Base-by-base conservation (phyloP, 2,888 invertebrate species). In the Eupithecia dodoneata region DNA sequence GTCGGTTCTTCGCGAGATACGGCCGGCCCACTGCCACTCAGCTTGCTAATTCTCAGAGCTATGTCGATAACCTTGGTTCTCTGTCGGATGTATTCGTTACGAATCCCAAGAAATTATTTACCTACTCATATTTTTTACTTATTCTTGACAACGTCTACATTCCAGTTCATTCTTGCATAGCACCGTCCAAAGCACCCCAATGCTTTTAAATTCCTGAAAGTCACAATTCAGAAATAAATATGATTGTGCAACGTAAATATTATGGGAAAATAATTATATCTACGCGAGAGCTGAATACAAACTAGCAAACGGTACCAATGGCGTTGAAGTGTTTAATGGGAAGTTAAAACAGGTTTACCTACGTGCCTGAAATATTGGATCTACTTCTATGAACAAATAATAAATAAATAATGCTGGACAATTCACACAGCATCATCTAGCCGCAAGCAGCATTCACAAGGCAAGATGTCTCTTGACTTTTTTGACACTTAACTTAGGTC, bases 131-230 rank as follows among this genome's bases (percentile, higher is more conserved):
- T 44, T 44, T 7, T 6, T 7, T 7, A 52, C 4, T 3, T n/a
- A 52, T 52, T 15, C 4, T n/a, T 59, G 18, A 59, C 55, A 59
- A n/a, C 7, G 55, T 59, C 7, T 55, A 55, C 6, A 55, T 52
- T 52, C n/a, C 6, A 7, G 66, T 66, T 45, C 44, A 1, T n/a
- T 45, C 45, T 18, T 15, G 83, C 84, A 87, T 90, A 82, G 81
- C 1, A 0, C 80, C 81, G 49, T 88, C 86, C 88, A 80, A 82
- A 89, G 69, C 63, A 86, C 82, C 84, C 86, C 81, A 83, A 85
- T 84, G 90, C 91, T 91, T 91, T 92, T 91, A 92, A 91, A 91
- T 87, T 88, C 89, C 89, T 87, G 90, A 79, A 76, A 87, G 86
- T 78, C 77, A 80, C 84, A 81, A 83, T 72, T 74, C 75, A 55